Evolutionary conservation across 2,888 invertebrate species (phyloP), one percentile per base, ranked within the genome.

Genomic region (Dolomedes plantarius): DNA sequence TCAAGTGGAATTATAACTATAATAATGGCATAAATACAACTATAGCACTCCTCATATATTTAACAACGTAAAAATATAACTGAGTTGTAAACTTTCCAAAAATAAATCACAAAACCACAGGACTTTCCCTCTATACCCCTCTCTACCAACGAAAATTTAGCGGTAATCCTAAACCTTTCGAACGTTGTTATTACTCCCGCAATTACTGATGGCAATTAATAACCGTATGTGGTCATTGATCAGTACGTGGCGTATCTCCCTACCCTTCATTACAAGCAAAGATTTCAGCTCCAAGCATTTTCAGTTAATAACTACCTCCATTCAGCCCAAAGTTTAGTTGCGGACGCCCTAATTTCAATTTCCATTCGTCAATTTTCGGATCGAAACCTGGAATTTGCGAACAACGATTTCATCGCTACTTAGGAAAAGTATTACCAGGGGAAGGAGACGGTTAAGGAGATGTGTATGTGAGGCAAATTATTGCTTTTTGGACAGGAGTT

Each of bases 141-240:
- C 3, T 23, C 3, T 32, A 19, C 67, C n/a, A 67, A 32, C n/a
- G 32, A 67, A 67, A 67, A 67, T 28, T 32, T 31, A 32, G 32
- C 67, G 19, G 32, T 32, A 67, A 67, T 32, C 36, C 23, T 2
- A 56, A 19, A n/a, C n/a, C 32, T 32, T 19, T 19, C 19, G 32
- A 32, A 31, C 32, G 23, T 32, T 67, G 23, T 67, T 67, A 67
- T 67, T 62, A 79, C 64, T 72, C 41, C 32, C 46, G 74, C 80
- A 80, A 80, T 80, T 80, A 80, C 67, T 72, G 62, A 36, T 74
- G 56, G 46, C 68, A 74, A 80, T 80, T 80, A 80, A 80, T 80
- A 80, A 67, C 39, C 39, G 19, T 11, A 36, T 28, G 56, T 16
- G 32, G 23, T 68, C 74, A 80, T 80, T 80, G 80, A 80, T 80